These are phyloP conservation scores for Acrocephalus kingi DNA, from an alignment of 2,113 vertebrate species.

Conservation along the genomic window DNA sequence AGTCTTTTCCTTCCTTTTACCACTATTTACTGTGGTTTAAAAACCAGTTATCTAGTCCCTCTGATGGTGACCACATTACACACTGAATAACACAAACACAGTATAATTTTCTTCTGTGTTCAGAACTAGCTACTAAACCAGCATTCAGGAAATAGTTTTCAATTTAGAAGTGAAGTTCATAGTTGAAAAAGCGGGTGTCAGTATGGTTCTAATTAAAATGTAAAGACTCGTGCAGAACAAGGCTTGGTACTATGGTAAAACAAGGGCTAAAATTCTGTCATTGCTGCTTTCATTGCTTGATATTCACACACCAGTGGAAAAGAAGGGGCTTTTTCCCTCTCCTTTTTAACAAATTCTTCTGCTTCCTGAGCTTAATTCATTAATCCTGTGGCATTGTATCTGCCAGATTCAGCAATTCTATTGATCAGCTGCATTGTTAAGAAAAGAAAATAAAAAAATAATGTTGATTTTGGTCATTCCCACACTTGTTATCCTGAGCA, in stretches of 20 bases:
- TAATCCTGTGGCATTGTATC: constrained; percentile 70
- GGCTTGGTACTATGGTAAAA: constrained; percentile 27
- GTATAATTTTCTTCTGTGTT: neutral
- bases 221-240: constrained; percentile 35
- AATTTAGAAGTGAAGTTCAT: constrained; percentile 29
- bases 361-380: constrained; percentile 68
- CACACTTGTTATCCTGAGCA: constrained; percentile 75
- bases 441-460: constrained; percentile 76
- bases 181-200: constrained; percentile 23
- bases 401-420: constrained; percentile 68
- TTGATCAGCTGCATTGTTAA: constrained; percentile 74
- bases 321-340: neutral
- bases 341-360: constrained; percentile 47
- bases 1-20: neutral
- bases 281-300: constrained; percentile 43
- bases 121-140: neutral
- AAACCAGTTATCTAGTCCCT: neutral
- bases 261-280: constrained; percentile 34
- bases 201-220: constrained; percentile 64
- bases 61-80: neutral
- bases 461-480: constrained; percentile 77
- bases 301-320: constrained; percentile 34
- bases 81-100: neutral
- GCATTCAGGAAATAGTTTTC: neutral
- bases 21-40: neutral